Conservation (phyloP, 2,888 invertebrate species). For the Amphimallon solstitiale region DNA sequence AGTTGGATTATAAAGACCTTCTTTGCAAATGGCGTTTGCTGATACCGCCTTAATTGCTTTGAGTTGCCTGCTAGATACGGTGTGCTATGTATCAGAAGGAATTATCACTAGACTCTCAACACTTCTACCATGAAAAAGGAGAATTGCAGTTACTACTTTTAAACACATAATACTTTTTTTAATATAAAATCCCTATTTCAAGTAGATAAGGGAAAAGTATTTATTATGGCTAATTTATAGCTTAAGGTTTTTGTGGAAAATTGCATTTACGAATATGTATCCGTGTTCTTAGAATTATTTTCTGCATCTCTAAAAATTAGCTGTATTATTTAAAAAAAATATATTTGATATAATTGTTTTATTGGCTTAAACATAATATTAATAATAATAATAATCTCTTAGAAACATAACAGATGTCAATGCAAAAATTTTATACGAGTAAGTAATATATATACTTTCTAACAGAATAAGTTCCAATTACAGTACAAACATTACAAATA, state of each 20-base stretch:
- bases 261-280: not conserved
- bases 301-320: too few relatives aligned
- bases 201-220: conserved; percentile 15
- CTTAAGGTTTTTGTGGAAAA: not conserved
- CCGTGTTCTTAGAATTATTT: not conserved
- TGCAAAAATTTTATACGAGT: too few relatives aligned
- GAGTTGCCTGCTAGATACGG: conserved; percentile 15
- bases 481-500: too few relatives aligned
- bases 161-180: not conserved
- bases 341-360: too few relatives aligned
- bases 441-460: too few relatives aligned
- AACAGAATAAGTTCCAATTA: too few relatives aligned
- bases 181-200: conserved; percentile 4
- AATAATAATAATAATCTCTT: too few relatives aligned
- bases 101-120: conserved; percentile 9
- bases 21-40: conserved; percentile 1
- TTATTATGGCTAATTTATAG: not conserved
- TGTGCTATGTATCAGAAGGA: conserved; percentile 19
- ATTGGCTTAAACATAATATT: too few relatives aligned
- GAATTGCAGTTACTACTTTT: not conserved
- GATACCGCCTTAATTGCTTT: conserved; percentile 31
- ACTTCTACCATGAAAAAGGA: not conserved
- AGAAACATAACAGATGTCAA: too few relatives aligned
- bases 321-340: too few relatives aligned
- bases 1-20: conserved; percentile 20